Evolutionary conservation across 2,797 vertebrate genomes (phyloP), one percentile per base, ranked within the genome.

Genomic region (Phoebastria nigripes): DNA sequence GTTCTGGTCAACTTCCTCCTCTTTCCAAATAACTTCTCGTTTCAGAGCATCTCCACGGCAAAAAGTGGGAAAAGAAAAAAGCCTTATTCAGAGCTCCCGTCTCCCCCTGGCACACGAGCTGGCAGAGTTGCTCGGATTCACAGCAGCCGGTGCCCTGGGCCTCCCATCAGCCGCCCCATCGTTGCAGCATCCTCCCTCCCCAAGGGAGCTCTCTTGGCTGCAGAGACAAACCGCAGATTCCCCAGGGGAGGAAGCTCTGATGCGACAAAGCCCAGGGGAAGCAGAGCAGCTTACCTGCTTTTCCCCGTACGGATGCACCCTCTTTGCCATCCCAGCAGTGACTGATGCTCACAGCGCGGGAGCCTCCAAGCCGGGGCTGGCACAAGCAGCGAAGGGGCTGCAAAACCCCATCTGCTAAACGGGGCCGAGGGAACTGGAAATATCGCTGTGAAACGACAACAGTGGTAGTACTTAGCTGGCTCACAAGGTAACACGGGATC

Each of bases 391-490:
- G 3, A 3, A 2, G n/a, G 49, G 42, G 49, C 56, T 58, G 62
- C 55, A 31, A 67, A 41, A 11, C 28, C 37, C 35, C 56, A 2
- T 12, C 65, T 63, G n/a, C 39, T 8, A 18, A 26, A 42, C 0
- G 2, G 16, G 39, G 49, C 44, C 2, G 6, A 44, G 29, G 52
- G 47, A 26, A 7, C 18, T 61, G 61, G 82, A 47, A 67, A 54
- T 16, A 24, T 2, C 1, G 2, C 41, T 17, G 41, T 33, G 41
- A 49, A 55, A 47, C 0, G 2, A 5, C 19, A 15, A 4, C 39
- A 2, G 31, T 5, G 11, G 54, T n/a, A 31, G 47, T 4, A 12
- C 51, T 15, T 22, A 12, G 13, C 37, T 17, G 58, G 51, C 4
- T 46, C 54, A 25, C 39, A 29, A 25, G 24, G 28, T 15, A 39